phyloP scores from a whole-genome alignment of 64 coral and sea anemone species.

The Porites lutea region DNA sequence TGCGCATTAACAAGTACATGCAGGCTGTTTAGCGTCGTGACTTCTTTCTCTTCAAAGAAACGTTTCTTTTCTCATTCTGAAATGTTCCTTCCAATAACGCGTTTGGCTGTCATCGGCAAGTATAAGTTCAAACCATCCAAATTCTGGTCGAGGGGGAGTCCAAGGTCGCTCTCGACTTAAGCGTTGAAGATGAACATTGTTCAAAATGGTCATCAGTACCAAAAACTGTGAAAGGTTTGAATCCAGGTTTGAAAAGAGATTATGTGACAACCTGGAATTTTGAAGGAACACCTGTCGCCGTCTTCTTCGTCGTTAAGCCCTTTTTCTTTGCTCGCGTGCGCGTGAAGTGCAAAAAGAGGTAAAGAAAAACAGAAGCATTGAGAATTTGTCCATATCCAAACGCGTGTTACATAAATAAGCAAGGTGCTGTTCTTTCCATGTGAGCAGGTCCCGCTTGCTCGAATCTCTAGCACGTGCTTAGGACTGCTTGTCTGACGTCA shows the following conservation, averaged over 20 bases:
- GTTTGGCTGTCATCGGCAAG: slow-evolving; percentile 1
- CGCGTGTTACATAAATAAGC: no score
- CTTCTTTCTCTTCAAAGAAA: no score
- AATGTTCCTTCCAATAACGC: slow-evolving; percentile 77
- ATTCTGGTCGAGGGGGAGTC: slow-evolving; percentile 33
- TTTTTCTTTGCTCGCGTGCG: no score
- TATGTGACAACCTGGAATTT: not conserved
- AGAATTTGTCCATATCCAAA: not conserved
- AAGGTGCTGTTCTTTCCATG: not conserved
- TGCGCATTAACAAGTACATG: no score
- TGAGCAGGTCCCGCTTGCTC: not conserved
- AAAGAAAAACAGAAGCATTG: not conserved
- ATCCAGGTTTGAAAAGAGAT: not conserved
- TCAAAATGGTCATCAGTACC: not conserved
- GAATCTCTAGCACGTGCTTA: not conserved
- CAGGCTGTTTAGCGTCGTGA: no score
- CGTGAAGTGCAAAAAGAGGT: not conserved
- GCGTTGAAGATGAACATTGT: not conserved
- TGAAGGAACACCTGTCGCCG: not conserved
- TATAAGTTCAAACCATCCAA: slow-evolving; percentile 62
- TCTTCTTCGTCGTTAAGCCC: no score
- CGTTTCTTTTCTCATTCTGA: slow-evolving; percentile 62
- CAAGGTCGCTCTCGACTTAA: slow-evolving; percentile 22
- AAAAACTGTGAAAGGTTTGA: no score
- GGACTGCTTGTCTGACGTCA: not conserved